A percentile compares a stretch with the other conserved stretches of the same genome.
Conservation (phyloP, 2,888 invertebrate genomes). For the Agriopis leucophaearia region DNA sequence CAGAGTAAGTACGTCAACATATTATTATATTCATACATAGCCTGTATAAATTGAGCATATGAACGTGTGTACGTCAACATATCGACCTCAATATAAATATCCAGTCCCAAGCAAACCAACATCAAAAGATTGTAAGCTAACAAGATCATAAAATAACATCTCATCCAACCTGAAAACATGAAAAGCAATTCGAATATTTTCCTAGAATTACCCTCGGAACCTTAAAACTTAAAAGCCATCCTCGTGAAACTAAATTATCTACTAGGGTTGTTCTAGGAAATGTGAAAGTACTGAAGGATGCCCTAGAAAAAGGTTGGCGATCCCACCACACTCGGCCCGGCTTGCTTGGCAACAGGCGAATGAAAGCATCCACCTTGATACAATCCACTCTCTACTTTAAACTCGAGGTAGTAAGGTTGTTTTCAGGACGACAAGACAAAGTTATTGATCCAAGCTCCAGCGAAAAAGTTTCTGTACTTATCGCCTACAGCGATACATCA, state of each 20-base stretch:
- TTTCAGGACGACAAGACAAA: conserved; percentile 42
- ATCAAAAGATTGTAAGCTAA: conserved; percentile 4
- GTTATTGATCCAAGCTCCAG: conserved; percentile 83
- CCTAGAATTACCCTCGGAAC: conserved; percentile 15
- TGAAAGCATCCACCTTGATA: conserved; percentile 61
- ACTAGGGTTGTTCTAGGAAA: conserved; percentile 50
- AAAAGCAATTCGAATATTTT: conserved; percentile 20
- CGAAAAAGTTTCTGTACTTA: conserved; percentile 82
- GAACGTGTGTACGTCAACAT: conserved; percentile 1
- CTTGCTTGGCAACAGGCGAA: conserved; percentile 81
- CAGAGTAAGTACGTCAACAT: background rate
- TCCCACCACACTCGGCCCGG: conserved; percentile 65
- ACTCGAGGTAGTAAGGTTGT: accelerated
- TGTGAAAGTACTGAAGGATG: conserved; percentile 74
- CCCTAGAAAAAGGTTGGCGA: conserved; percentile 80
- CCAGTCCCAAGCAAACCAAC: background rate
- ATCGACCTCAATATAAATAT: conserved; percentile 12
- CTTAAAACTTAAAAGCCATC: conserved; percentile 27
- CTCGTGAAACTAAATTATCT: conserved; percentile 36
- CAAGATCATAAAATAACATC: background rate
- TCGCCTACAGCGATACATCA: conserved; percentile 70
- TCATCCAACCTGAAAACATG: conserved; percentile 20
- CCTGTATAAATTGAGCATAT: background rate
- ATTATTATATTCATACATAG: background rate
- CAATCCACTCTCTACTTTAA: conserved; percentile 53